Evolutionary conservation across 2,888 invertebrate genomes (phyloP).

Genomic region (Ectemnius cavifrons): DNA sequence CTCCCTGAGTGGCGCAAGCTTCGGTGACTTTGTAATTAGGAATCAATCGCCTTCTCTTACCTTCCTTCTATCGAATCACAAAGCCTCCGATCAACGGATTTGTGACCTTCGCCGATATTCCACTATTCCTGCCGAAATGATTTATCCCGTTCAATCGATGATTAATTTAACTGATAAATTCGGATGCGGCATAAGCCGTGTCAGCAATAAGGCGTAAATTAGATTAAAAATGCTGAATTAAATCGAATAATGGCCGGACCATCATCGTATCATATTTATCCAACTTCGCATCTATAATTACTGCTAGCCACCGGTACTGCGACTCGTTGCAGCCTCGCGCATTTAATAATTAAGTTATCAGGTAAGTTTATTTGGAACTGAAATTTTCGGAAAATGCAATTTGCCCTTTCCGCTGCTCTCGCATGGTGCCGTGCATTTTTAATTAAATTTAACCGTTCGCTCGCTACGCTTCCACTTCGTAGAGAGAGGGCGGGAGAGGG

Average conservation of each 20-base stretch:
- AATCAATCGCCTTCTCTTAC: conserved; percentile 45
- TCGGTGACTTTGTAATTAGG: conserved; percentile 57
- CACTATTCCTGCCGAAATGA: too few relatives aligned
- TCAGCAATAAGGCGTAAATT: too few relatives aligned
- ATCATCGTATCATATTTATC: too few relatives aligned
- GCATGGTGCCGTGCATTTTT: conserved; percentile 27
- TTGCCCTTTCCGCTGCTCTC: conserved; percentile 9
- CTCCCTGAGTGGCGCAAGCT: conserved; percentile 39
- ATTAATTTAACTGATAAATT: too few relatives aligned
- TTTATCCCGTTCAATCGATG: too few relatives aligned
- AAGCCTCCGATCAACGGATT: conserved; percentile 14
- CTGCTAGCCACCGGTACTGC: too few relatives aligned
- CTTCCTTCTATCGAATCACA: background rate
- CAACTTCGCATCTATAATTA: too few relatives aligned
- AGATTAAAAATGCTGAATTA: too few relatives aligned
- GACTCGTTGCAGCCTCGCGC: background rate
- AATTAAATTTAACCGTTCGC: conserved; percentile 26
- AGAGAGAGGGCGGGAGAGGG: too few relatives aligned
- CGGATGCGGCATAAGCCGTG: too few relatives aligned
- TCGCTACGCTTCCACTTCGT: too few relatives aligned
- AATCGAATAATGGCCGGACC: too few relatives aligned
- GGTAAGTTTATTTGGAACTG: background rate
- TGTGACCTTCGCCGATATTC: background rate
- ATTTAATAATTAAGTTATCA: background rate
- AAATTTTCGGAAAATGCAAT: conserved; percentile 33